Evolutionary conservation across 2,113 vertebrate genomes (phyloP), one percentile per base, ranked within the genome.

Genomic region (Dipodomys stephensi): DNA sequence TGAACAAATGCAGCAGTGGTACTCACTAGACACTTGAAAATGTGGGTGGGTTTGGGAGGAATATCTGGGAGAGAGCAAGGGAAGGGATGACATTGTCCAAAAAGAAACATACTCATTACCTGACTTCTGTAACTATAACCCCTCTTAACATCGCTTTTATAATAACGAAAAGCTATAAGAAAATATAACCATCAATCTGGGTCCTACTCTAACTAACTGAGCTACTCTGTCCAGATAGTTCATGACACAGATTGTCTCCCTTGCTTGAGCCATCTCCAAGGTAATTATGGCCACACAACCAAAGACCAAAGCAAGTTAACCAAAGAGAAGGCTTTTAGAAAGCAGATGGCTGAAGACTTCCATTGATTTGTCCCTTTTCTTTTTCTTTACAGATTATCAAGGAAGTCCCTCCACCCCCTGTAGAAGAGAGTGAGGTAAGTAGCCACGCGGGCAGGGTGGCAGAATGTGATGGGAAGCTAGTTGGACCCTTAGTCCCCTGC

Each of bases 401-500:
- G 80, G 98, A 98, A 85, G 98, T 98, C 0, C 98, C 98, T 0
- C 98, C 98, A 2, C 98, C 98, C 13, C 98, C 98, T 2, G 97
- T 94, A 27, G 98, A 98, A 30, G 98, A 99, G 97, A 98, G 98
- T 0, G 98, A 99, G 97, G 98, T 99, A 96, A 98, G 98, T 97
- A 79, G 16, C 65, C 44, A 1, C 22, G 30, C 62, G 73, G 73
- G 71, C 44, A 46, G 46, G n/a, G 35, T 91, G 69, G 76, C 7
- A 18, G 30, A 64, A 32, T 35, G 9, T 57, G 28, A 49, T 20
- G n/a, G n/a, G 30, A 49, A 64, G 46, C 10, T 77, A 83, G 8
- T 6, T 22, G 0, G 2, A 39, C 28, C 53, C 53, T 72, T 30
- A 5, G n/a, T 16, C 22, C 27, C 53, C n/a, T 67, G 71, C 49